Evolutionary conservation across 2,113 vertebrate species (phyloP), one percentile per base, ranked within the genome.

Genomic region (Lamprotornis superbus): DNA sequence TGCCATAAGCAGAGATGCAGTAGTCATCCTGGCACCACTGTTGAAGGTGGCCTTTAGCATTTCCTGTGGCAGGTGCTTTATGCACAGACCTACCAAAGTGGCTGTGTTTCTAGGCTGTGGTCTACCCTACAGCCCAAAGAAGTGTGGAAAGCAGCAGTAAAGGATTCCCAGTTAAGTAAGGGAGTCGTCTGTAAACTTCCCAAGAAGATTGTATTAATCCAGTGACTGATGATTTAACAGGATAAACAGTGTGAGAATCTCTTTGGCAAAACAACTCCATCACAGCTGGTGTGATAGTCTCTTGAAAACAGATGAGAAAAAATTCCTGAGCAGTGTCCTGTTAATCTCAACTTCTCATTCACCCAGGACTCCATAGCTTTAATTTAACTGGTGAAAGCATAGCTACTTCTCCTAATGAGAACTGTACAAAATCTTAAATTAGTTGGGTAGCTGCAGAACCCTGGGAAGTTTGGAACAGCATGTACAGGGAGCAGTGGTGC

Each of bases 401-500:
- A 79, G 68, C 87, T 79, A 9, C 53, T 80, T 65, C 70, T 95
- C 47, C 27, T 96, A 92, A 90, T 69, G 93, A 94, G 73, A 63
- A 22, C 70, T 93, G 86, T 87, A 85, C 55, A 79, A 93, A 93
- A 75, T 80, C 82, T 74, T 69, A 74, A 92, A 83, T 93, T 47
- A 78, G 63, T 81, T 1, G 71, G 25, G 81, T 76, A 71, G 83
- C 86, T 96, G 70, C 86, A 92, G 78, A 91, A 77, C 87, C 83
- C 78, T 37, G 4, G 90, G 85, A 86, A 92, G 81, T 73, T 92
- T 85, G 91, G 90, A 93, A 95, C 94, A 87, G 88, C 3, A 0
- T 89, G 93, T 97, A 60, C 83, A 15, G 83, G 85, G 88, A 94
- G 93, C 93, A 87, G 87, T 3, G 69, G 56, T 95, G 95, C 96